A percentile compares a stretch with the other conserved stretches of the same genome.
Conservation (phyloP, 1,140 invertebrate species). For the Tenebrio molitor region DNA sequence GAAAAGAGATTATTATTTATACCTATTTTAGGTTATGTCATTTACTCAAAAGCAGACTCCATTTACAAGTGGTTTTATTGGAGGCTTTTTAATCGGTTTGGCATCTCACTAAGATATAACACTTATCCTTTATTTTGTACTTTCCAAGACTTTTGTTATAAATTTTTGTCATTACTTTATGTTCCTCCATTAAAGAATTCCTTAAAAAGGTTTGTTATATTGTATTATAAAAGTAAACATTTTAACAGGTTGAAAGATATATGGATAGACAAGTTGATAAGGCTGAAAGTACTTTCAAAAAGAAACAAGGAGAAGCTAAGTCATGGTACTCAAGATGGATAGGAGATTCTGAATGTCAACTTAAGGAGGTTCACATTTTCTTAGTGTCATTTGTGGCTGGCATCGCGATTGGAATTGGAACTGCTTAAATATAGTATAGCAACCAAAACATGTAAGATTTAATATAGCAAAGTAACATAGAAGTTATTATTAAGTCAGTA, state of each 20-base stretch:
- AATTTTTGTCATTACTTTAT: neutral
- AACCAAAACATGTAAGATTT: neutral
- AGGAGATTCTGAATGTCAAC: slow-evolving; percentile 74
- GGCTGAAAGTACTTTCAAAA: slow-evolving; percentile 79
- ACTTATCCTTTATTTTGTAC: too few species aligned
- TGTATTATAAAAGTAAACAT: too few species aligned
- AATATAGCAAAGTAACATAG: neutral
- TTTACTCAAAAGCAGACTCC: slow-evolving; percentile 83
- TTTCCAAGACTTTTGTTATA: too few species aligned
- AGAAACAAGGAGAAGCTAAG: slow-evolving; percentile 75
- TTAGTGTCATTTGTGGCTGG: slow-evolving; percentile 81
- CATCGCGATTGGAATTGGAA: slow-evolving; percentile 74
- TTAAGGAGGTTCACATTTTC: slow-evolving; percentile 83
- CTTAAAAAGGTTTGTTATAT: too few species aligned
- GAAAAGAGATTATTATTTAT: slow-evolving; percentile 41
- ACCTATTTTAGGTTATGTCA: slow-evolving; percentile 76
- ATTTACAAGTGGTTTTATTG: slow-evolving; percentile 85
- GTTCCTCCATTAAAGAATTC: too few species aligned
- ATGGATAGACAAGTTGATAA: slow-evolving; percentile 84
- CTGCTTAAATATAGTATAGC: slow-evolving; percentile 45
- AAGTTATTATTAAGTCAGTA: too few species aligned
- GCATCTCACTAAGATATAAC: slow-evolving; percentile 48
- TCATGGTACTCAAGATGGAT: slow-evolving; percentile 79
- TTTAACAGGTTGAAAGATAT: slow-evolving; percentile 80
- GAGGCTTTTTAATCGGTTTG: slow-evolving; percentile 81